Evolutionary conservation across 92 coral and sea anemone species (phyloP).

Genomic region (Parazoanthus atlanticus): DNA sequence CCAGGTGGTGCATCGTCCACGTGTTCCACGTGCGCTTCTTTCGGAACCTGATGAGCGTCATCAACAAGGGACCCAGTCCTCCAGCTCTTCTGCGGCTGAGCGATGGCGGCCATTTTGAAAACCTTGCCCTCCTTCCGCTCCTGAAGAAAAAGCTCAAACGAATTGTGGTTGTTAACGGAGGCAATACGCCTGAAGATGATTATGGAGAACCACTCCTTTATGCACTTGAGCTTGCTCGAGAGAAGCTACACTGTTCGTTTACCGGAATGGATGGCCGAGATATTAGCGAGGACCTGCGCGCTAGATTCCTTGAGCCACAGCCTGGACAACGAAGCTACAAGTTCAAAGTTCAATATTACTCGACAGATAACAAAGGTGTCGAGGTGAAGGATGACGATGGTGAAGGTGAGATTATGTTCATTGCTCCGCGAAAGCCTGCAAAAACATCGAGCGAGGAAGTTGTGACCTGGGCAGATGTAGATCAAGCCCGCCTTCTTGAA

Average conservation of each 20-base stretch:
- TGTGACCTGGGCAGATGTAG: slow-evolving; percentile 56
- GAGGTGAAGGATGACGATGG: slow-evolving; percentile 53
- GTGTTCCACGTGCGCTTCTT: slow-evolving; percentile 67
- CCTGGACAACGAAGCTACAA: slow-evolving; percentile 58
- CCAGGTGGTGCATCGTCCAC: slow-evolving; percentile 69
- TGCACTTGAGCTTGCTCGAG: slow-evolving; percentile 73
- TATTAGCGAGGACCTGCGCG: slow-evolving; percentile 57
- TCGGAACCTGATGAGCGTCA: slow-evolving; percentile 58
- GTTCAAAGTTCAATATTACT: slow-evolving; percentile 61
- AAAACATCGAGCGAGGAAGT: slow-evolving; percentile 8
- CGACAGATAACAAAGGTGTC: slow-evolving; percentile 17
- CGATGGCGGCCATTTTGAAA: slow-evolving; percentile 86
- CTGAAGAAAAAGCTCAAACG: slow-evolving; percentile 55
- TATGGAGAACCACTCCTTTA: slow-evolving; percentile 52
- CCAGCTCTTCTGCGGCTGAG: slow-evolving; percentile 71
- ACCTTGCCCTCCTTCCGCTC: slow-evolving; percentile 76
- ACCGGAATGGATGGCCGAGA: slow-evolving; percentile 67
- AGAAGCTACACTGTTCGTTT: slow-evolving; percentile 76
- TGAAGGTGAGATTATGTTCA: slow-evolving; percentile 60
- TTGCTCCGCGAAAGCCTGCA: slow-evolving; percentile 54
- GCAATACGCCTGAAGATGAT: slow-evolving; percentile 47
- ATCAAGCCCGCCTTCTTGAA: slow-evolving; percentile 40
- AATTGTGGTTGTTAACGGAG: slow-evolving; percentile 77
- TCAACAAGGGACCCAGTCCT: slow-evolving; percentile 66
- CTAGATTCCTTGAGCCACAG: slow-evolving; percentile 45